A percentile compares a stretch with the other conserved stretches of the same genome.
Conservation (phyloP, 2,888 invertebrate species). For the Dryobotodes eremita region DNA sequence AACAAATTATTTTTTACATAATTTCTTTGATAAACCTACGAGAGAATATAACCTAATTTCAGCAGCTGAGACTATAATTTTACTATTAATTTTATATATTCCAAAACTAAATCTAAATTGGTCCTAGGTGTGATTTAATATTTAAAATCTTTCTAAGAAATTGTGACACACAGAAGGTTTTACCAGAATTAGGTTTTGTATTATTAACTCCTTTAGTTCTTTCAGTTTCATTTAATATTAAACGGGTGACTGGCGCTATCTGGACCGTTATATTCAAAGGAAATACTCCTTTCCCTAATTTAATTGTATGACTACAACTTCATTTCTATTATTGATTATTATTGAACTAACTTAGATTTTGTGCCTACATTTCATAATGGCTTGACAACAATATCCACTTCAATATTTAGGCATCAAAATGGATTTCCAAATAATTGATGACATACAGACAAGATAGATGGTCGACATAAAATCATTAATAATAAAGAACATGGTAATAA, state of each 20-base stretch:
- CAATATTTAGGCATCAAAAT: neutral
- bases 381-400: neutral
- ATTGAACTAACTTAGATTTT: neutral
- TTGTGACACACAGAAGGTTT: neutral
- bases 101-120: conserved; percentile 39
- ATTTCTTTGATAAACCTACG: neutral
- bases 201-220: neutral
- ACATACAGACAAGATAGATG: neutral
- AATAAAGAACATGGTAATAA: neutral
- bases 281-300: neutral
- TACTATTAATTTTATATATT: conserved; percentile 2
- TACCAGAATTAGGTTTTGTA: conserved; percentile 4
- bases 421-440: neutral
- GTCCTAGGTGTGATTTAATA: conserved; percentile 13
- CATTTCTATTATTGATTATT: neutral
- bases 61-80: conserved; percentile 10
- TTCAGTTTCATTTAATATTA: conserved; percentile 18
- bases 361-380: neutral
- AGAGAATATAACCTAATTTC: conserved; percentile 15
- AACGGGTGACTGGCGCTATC: neutral
- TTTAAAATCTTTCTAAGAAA: conserved; percentile 3
- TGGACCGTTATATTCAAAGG: conserved; percentile 4
- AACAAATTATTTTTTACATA: neutral
- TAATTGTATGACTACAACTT: neutral
- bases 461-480: neutral